These are phyloP conservation scores for Gadopsis marmoratus DNA, from an alignment of 2,797 vertebrate genomes.

Conservation along the genomic window DNA sequence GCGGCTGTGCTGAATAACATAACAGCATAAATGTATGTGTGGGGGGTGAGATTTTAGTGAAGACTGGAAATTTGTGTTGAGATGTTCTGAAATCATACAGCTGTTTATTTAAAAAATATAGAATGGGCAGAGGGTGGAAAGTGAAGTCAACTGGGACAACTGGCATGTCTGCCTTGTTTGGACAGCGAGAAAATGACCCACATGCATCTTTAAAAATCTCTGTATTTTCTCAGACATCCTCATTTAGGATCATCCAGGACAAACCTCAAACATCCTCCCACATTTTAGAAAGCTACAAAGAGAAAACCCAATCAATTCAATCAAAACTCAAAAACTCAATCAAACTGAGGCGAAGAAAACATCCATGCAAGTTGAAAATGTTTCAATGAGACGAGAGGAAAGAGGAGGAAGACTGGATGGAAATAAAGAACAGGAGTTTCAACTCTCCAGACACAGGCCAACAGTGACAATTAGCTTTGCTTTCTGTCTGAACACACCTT, in stretches of 20 bases:
- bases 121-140: slow-evolving; percentile 27
- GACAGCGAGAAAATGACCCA: slow-evolving; percentile 44
- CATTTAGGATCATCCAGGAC: slow-evolving; percentile 49
- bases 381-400: too few relatives aligned
- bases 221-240: slow-evolving; percentile 56
- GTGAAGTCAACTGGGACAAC: slow-evolving; percentile 36
- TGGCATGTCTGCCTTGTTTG: slow-evolving; percentile 43
- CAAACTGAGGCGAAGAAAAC: too few relatives aligned
- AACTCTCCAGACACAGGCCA: too few relatives aligned
- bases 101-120: slow-evolving; percentile 40
- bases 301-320: slow-evolving; percentile 19
- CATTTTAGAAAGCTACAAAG: slow-evolving; percentile 37
- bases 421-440: too few relatives aligned
- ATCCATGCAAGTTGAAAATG: too few relatives aligned
- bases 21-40: neutral
- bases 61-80: neutral
- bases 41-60: neutral
- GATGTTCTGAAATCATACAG: slow-evolving; percentile 7
- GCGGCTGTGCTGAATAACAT: neutral
- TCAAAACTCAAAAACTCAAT: too few relatives aligned
- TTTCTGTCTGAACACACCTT: too few relatives aligned
- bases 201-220: slow-evolving; percentile 50
- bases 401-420: too few relatives aligned
- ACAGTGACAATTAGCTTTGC: too few relatives aligned
- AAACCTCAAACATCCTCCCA: slow-evolving; percentile 67